Base-by-base conservation (phyloP, 2,888 invertebrate genomes). In the Gortyna flavago region DNA sequence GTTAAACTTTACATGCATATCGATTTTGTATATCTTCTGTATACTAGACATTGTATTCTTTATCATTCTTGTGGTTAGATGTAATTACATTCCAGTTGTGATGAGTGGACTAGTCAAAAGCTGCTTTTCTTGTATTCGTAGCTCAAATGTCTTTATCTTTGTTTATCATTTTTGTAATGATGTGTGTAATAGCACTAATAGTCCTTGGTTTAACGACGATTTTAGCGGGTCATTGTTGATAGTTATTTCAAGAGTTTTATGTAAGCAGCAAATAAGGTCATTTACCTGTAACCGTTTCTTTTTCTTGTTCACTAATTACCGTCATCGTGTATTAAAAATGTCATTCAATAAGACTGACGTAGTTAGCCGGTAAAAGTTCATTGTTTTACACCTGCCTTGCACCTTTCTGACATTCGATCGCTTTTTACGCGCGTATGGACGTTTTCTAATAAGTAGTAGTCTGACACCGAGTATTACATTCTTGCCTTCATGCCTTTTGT, bases 381-480 rank as follows among this genome's bases (percentile, higher is more conserved):
- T 72, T 80, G 41, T 68, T 71, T 61, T 41, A 67, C 88, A 87
- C 81, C 87, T 87, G 87, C 41, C 72, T 84, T 82, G 80, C 87
- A 85, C 89, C 87, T 88, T 88, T 85, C 65, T 80, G 80, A 77
- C 77, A 87, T 76, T 68, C 57, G 62, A 85, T 85, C 75, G 29
- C 41, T 79, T 79, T 82, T 77, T 70, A 77, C 73, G 18, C 57
- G 5, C 21, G 18, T 62, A 65, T 41, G 57, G 51, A 41, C 35
- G 16, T 38, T 75, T 78, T 72, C 75, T 79, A 75, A 35, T 79
- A 69, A 69, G 18, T 61, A 57, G 54, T 77, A 61, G 61, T 57
- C 32, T 44, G 48, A 48, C 48, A 61, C 35, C 13, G 9, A 35
- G n/a, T 41, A 25, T 35, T 62, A 62, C 38, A 29, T 54, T 67